Conservation (phyloP, 2,113 vertebrate species). For the Catharus minimus region DNA sequence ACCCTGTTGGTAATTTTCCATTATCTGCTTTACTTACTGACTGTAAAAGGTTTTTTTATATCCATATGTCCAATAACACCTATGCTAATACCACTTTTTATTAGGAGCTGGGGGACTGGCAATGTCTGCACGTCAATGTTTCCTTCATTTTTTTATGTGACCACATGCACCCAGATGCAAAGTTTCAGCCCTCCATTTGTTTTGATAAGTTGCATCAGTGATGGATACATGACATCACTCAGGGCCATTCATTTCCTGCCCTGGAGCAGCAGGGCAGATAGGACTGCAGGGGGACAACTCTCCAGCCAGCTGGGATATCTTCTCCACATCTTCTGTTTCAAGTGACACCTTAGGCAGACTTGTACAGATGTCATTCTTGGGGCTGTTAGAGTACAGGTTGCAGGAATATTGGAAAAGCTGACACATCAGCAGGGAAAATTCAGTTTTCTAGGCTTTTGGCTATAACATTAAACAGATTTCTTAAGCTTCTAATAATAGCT, state of each 20-base stretch:
- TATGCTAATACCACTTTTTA: not conserved
- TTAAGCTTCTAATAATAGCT: not conserved
- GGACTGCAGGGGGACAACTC: not conserved
- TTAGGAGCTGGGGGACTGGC: not conserved
- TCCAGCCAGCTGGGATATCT: not conserved
- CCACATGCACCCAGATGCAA: not conserved
- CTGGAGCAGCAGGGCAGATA: not conserved
- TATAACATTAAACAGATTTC: not conserved
- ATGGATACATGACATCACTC: not conserved
- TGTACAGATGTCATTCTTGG: not conserved
- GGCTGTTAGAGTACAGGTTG: not conserved
- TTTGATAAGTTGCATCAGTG: not conserved
- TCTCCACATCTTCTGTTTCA: not conserved
- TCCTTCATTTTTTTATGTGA: not conserved
- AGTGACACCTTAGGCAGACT: not conserved
- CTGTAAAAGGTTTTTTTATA: not conserved
- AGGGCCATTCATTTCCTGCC: not conserved
- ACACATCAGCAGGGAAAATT: not conserved
- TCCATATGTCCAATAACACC: not conserved
- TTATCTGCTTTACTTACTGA: constrained; percentile 22
- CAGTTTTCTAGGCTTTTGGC: not conserved
- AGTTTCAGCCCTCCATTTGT: not conserved
- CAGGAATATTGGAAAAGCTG: not conserved
- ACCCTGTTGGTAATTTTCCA: constrained; percentile 3
- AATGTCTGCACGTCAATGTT: not conserved